Evolutionary conservation across 1,140 invertebrate species (phyloP), one percentile per base, ranked within the genome.

Genomic region (Aphaenogaster rudis): DNA sequence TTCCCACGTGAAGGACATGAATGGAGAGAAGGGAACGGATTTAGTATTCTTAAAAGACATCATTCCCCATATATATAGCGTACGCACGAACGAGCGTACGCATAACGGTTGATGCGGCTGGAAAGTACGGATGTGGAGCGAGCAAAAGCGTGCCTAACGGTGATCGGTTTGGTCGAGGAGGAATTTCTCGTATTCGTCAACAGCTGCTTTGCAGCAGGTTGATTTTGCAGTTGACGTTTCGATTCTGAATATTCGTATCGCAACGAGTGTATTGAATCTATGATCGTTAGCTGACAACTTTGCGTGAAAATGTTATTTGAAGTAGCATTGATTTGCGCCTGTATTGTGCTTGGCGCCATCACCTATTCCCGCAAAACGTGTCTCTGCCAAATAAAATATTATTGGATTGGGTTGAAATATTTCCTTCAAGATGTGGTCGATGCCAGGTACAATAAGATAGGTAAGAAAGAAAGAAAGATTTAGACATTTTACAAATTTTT

Each of bases 401-500:
- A 71, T 21, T 45, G 13, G 8, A 0, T 81, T 39, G 79, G 79
- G n/a, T 0, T 21, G 0, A 3, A 8, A 3, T 63, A 42, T 42
- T 6, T n/a, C 0, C 2, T 59, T 0, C 8, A 71, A 1, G 79
- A 81, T 71, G 0, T 71, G 21, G 4, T 17, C 1, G 71, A 71
- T 8, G 1, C 0, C 8, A 71, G 4, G 15, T 0, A 57, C 9
- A 90, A 86, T 63, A 86, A 77, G 21, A 86, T 69, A 42, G 69
- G 88, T 90, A 81, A 81, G 88, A 63, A 74, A 2, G 8, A 50
- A 57, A 28, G 28, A 28, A 5, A 42, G 11, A 6, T 36, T n/a
- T 21, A 2, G 0, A 28, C 3, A 3, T 66, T 59, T 3, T 36
- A 1, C 2, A n/a, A 21, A 76, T 61, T 66, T 64, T n/a, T 11